phyloP scores from a whole-genome alignment of 1,140 invertebrate species.

The Drosophila novamexicana region DNA sequence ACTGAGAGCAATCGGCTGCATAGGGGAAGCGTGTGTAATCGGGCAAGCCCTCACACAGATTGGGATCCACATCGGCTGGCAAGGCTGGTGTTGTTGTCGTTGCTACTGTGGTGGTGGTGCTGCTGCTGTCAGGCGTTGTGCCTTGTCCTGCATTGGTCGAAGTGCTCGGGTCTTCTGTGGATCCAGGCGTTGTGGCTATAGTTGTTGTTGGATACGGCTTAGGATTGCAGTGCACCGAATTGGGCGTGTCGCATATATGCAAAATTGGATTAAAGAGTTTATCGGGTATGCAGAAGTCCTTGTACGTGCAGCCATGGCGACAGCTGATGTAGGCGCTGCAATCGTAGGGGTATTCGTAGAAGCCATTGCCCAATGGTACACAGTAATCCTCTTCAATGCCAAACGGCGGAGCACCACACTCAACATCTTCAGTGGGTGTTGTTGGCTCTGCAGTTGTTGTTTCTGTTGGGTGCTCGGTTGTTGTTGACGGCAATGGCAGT shows the following conservation, averaged over 20 bases:
- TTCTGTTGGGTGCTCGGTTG: constrained; percentile 16
- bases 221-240: constrained; percentile 51
- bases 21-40: constrained; percentile 53
- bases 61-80: constrained; percentile 56
- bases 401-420: constrained; percentile 42
- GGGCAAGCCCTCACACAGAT: constrained; percentile 27
- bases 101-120: constrained; percentile 14
- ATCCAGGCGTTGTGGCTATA: neutral
- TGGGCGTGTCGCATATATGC: constrained; percentile 67
- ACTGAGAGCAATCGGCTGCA: constrained; percentile 63
- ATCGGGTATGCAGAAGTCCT: constrained; percentile 58
- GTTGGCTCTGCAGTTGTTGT: constrained; percentile 14
- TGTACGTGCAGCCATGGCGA: constrained; percentile 56
- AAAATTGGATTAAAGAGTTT: constrained; percentile 57
- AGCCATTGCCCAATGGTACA: constrained; percentile 48
- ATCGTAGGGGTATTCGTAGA: constrained; percentile 61
- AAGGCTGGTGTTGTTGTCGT: constrained; percentile 35
- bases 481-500: constrained; percentile 48
- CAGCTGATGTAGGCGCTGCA: constrained; percentile 61
- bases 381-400: constrained; percentile 49
- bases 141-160: constrained; percentile 10
- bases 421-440: constrained; percentile 41
- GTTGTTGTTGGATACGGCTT: constrained; percentile 45
- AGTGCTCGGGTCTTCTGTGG: neutral
- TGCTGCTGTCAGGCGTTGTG: constrained; percentile 20